phyloP scores from a whole-genome alignment of 2,797 vertebrate genomes.

The Phrynocephalus vlangalii region DNA sequence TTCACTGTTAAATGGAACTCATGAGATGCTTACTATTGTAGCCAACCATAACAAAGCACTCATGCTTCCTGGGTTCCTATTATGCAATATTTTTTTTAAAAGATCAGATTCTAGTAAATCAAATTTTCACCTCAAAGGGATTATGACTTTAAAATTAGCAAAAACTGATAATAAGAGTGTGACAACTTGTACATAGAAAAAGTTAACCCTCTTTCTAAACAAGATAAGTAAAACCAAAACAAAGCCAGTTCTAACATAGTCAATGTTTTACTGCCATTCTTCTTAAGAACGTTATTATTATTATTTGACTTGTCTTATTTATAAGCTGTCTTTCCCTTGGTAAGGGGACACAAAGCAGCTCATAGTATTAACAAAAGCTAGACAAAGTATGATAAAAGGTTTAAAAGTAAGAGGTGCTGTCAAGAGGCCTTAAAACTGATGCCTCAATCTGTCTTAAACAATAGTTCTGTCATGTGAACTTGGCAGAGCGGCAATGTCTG shows the following conservation, averaged over 20 bases:
- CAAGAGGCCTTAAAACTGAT: not conserved
- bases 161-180: not conserved
- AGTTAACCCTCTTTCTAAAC: conserved; percentile 16
- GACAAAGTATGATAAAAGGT: not conserved
- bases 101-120: conserved; percentile 21
- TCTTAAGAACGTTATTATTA: not conserved
- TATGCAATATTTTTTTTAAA: conserved; percentile 18
- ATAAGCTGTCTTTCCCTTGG: too few species aligned
- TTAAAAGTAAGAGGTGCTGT: not conserved
- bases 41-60: conserved; percentile 39
- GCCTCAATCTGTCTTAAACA: not conserved
- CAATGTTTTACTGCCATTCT: conserved; percentile 6
- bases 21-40: conserved; percentile 36
- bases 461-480: conserved; percentile 33
- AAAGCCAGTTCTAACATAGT: not conserved
- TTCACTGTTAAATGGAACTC: conserved; percentile 58
- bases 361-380: not conserved
- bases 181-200: not conserved
- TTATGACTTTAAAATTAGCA: conserved; percentile 11
- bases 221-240: too few species aligned
- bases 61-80: conserved; percentile 31
- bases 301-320: too few species aligned
- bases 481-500: conserved; percentile 20
- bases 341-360: too few species aligned
- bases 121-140: conserved; percentile 17